Conservation (phyloP, 2,888 invertebrate species). For the Diarsia dahlii region DNA sequence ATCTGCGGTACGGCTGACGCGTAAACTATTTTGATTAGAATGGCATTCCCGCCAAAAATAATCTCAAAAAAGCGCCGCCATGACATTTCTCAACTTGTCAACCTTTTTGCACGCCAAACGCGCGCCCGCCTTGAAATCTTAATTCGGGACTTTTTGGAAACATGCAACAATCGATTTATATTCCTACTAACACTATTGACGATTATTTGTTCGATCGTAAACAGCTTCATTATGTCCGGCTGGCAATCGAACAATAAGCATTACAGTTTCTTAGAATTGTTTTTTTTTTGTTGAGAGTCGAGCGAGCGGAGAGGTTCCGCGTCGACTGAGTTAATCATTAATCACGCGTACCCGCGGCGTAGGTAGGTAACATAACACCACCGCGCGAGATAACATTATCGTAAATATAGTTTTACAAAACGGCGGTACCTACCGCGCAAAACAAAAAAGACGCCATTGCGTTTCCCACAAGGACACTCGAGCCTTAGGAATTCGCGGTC, state of each 20-base stretch:
- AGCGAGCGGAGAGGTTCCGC: conserved; percentile 73
- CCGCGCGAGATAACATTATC: conserved; percentile 85
- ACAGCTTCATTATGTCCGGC: conserved; percentile 82
- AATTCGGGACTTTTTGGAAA: conserved; percentile 82
- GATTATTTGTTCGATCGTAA: conserved; percentile 79
- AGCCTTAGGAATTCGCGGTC: conserved; percentile 81
- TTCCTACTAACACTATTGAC: conserved; percentile 78
- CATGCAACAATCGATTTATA: conserved; percentile 79
- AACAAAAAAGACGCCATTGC: conserved; percentile 74
- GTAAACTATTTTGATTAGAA: conserved; percentile 91
- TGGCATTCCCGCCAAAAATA: conserved; percentile 87
- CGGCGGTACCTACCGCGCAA: conserved; percentile 84
- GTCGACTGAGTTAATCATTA: conserved; percentile 80
- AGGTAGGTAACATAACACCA: conserved; percentile 85
- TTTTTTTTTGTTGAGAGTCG: conserved; percentile 71
- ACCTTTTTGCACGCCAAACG: conserved; percentile 84
- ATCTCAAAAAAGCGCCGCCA: conserved; percentile 80
- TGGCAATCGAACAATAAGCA: conserved; percentile 65
- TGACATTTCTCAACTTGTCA: conserved; percentile 89
- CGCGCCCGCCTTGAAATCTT: conserved; percentile 87
- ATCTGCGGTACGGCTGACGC: conserved; percentile 76
- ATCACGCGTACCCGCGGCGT: conserved; percentile 78
- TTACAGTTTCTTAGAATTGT: conserved; percentile 75
- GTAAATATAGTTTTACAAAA: conserved; percentile 89
- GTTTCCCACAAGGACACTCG: conserved; percentile 83